Evolutionary conservation across 92 coral and sea anemone species (phyloP), one percentile per base, ranked within the genome.

Genomic region (Pocillopora meandrina): DNA sequence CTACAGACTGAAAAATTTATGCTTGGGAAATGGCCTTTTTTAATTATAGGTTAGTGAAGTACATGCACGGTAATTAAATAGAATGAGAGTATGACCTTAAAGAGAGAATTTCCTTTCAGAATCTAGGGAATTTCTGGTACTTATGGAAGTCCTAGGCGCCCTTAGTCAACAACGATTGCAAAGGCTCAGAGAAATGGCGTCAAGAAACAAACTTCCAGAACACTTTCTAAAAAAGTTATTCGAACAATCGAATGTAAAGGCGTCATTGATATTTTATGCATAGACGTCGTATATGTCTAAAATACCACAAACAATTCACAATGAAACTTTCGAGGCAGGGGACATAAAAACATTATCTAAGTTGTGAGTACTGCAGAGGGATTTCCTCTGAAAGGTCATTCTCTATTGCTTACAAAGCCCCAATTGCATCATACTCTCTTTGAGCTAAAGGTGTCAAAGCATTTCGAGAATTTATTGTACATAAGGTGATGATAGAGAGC

Each of bases 391-490:
- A 19, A 18, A 70, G 77, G 77, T 71, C 85, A 69, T 71, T 65
- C 77, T 69, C 60, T 36, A 42, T 7, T 42, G 8, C 10, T 1
- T 36, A 26, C 12, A 33, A 17, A 34, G 26, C 10, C 42, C 18
- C 20, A 69, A 34, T 33, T 64, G 55, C 42, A 16, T 56, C 59
- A 36, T 33, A 56, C 71, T 71, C 59, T 70, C 60, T 33, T 18
- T 14, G 70, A 36, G 60, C 12, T 49, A 78, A 26, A 21, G 66
- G 56, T n/a, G 61, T 35, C 36, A 33, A 57, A 59, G 14, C 67
- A 69, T 34, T 81, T 57, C 57, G 42, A n/a, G 71, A 58, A 70
- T 81, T 58, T 35, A 34, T 71, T 81, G 85, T 81, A 81, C 85
- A 81, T 81, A 81, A 10, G 3, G 58, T 12, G 61, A 52, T 52